Base-by-base conservation (phyloP, 2,888 invertebrate genomes). In the Papilio protenor region DNA sequence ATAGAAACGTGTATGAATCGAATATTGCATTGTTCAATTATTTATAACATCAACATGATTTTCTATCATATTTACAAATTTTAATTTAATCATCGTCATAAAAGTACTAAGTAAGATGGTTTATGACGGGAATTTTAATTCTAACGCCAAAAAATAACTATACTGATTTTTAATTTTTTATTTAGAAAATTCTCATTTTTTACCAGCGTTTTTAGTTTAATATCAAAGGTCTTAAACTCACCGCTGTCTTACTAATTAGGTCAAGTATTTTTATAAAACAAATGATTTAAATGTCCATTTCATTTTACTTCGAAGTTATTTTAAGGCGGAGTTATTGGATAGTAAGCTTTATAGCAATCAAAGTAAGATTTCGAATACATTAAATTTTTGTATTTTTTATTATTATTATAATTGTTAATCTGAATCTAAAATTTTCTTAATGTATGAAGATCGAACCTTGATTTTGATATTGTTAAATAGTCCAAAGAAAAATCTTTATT, bases 241-340 rank as follows among this genome's bases (percentile, higher is more conserved):
- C 21, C 45, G 14, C 45, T 33, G 45, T 45, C n/a, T 69, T 64
- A 5, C 5, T 5, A 69, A 21, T 69, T 69, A 21, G 21, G 66
- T 69, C 66, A 45, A 69, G 45, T 66, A 66, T 40, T 18, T 64
- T 40, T 66, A 45, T 40, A 66, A n/a, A 69, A 66, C 12, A 69
- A 45, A 40, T 40, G 18, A 33, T 69, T 45, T 12, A 69, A 69
- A 69, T 21, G 12, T n/a, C 45, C 66, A 69, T 69, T 45, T 40
- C 40, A 40, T 40, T 40, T 40, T 69, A 12, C n/a, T n/a, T 69
- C n/a, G 1, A 33, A 33, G 45, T 45, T 69, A 40, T 10, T 10
- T 69, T 21, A 5, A 21, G 11, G 33, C n/a, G 16, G 18, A 8
- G 18, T 61, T 61, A 27, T 14, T 23, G 11, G 16, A 61, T 14